Evolutionary conservation across 2,797 vertebrate genomes (phyloP).

Genomic region (Chaenodraco wilsoni): DNA sequence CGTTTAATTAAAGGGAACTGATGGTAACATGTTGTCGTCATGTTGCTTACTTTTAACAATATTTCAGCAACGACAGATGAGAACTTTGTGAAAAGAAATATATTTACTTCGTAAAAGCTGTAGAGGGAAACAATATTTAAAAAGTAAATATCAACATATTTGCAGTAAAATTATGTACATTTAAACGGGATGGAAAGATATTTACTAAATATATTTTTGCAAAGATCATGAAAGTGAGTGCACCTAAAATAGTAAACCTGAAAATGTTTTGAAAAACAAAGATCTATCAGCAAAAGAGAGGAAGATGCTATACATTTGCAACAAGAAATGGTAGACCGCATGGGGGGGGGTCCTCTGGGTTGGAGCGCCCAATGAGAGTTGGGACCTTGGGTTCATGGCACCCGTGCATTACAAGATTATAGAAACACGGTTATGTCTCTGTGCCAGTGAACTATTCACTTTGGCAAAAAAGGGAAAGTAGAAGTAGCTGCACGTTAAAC

Average conservation of each 20-base stretch:
- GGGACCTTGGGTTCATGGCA: too few relatives aligned
- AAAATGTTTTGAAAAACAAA: neutral
- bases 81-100: neutral
- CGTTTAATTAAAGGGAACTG: neutral
- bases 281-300: neutral
- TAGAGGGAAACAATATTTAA: neutral
- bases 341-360: neutral
- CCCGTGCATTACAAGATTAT: too few relatives aligned
- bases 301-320: neutral
- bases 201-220: neutral
- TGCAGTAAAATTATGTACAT: too few relatives aligned
- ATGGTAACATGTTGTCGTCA: too few relatives aligned
- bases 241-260: neutral
- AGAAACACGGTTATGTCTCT: slow-evolving; percentile 21
- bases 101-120: neutral
- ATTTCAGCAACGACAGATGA: neutral
- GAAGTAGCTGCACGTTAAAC: slow-evolving; percentile 11
- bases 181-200: neutral
- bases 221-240: neutral
- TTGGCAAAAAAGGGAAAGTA: slow-evolving; percentile 40
- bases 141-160: too few relatives aligned
- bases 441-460: slow-evolving; percentile 54
- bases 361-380: neutral
- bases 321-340: neutral
- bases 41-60: too few relatives aligned